These are phyloP conservation scores for Percina caprodes DNA, from an alignment of 2,113 vertebrate species.

Conservation along the genomic window DNA sequence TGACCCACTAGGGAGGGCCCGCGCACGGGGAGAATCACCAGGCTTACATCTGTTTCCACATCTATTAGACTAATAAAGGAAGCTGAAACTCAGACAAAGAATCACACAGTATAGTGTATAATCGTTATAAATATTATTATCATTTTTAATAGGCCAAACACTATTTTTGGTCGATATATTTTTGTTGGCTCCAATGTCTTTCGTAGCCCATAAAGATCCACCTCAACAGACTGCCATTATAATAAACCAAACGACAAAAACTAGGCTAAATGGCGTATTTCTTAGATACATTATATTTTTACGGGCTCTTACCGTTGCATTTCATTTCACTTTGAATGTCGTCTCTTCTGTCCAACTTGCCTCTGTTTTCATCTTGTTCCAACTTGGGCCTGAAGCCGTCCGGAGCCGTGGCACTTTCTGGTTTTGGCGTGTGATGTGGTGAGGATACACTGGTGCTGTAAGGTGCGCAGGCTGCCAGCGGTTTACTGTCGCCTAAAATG, in stretches of 20 bases:
- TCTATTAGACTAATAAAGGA: conserved; percentile 89
- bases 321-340: conserved; percentile 92
- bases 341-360: conserved; percentile 94
- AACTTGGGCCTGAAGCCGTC: conserved; percentile 96
- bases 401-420: conserved; percentile 87
- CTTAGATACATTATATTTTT: neutral
- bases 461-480: conserved; percentile 96
- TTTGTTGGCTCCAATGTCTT: neutral
- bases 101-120: neutral
- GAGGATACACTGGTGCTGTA: conserved; percentile 97
- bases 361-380: conserved; percentile 92
- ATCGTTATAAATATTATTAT: neutral
- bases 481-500: conserved; percentile 99
- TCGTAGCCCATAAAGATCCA: neutral
- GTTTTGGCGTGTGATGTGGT: conserved; percentile 93
- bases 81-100: conserved; percentile 31
- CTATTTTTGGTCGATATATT: neutral
- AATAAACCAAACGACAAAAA: neutral
- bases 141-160: neutral
- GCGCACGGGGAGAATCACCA: conserved; percentile 86
- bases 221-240: neutral
- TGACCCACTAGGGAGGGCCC: conserved; percentile 98
- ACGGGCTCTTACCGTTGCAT: conserved; percentile 92
- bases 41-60: conserved; percentile 93
- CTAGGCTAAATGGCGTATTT: too few species aligned